phyloP scores from a whole-genome alignment of 2,888 invertebrate genomes.

The Caenorhabditis plicata region DNA sequence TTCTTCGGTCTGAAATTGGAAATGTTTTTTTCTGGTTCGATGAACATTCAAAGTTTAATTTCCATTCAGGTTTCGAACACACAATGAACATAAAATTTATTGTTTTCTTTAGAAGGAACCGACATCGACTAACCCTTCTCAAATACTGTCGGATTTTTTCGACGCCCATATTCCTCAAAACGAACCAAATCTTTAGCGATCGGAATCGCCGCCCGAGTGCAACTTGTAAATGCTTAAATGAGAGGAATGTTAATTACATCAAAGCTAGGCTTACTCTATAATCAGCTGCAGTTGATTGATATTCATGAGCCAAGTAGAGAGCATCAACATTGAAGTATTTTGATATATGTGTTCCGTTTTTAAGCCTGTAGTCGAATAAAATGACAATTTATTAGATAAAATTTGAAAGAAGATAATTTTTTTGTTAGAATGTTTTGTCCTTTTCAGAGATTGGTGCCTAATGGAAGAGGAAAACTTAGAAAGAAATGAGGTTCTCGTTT shows the following conservation, averaged over 20 bases:
- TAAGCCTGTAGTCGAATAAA: too few species aligned
- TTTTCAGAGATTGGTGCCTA: too few species aligned
- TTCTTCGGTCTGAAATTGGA: constrained; percentile 67
- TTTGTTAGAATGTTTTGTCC: too few species aligned
- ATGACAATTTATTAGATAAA: too few species aligned
- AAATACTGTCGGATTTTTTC: constrained; percentile 88
- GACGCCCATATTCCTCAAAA: constrained; percentile 87
- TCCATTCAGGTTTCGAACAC: not conserved
- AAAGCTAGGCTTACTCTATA: constrained; percentile 36
- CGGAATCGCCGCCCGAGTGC: constrained; percentile 91
- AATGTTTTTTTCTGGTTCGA: not conserved
- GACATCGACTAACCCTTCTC: constrained; percentile 71
- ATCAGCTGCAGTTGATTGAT: constrained; percentile 76
- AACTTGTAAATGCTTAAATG: constrained; percentile 63
- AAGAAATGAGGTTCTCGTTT: too few species aligned
- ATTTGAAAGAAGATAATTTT: too few species aligned
- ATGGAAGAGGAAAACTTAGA: too few species aligned
- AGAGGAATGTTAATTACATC: too few species aligned
- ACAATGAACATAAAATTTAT: not conserved
- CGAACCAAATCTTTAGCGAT: constrained; percentile 95
- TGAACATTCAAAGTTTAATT: not conserved
- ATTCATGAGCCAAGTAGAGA: constrained; percentile 92
- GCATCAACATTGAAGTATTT: constrained; percentile 97
- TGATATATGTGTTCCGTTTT: constrained; percentile 85
- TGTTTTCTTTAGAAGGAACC: not conserved